Percentiles rank a stretch among this genome's conserved stretches.
Evolutionary conservation across 2,888 invertebrate species (phyloP).

Genomic region (Panopea generosa): DNA sequence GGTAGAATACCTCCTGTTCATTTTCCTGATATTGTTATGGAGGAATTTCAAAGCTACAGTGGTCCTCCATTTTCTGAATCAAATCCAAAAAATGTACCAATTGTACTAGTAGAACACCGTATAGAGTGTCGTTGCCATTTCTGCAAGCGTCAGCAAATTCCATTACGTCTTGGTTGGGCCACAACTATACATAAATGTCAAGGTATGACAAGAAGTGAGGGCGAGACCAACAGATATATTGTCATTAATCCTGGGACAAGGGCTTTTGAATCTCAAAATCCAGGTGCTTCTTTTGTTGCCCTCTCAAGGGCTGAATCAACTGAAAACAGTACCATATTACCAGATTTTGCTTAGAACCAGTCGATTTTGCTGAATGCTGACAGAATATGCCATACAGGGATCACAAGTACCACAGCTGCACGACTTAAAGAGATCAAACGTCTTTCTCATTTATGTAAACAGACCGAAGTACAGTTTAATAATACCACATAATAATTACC

Average conservation of each 20-base stretch:
- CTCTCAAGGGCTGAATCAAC: constrained; percentile 54
- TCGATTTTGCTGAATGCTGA: too few relatives aligned
- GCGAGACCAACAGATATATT: constrained; percentile 20
- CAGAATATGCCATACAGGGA: too few relatives aligned
- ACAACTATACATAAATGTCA: constrained; percentile 56
- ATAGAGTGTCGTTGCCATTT: constrained; percentile 46
- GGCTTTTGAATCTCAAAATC: constrained; percentile 52
- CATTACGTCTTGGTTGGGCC: constrained; percentile 53
- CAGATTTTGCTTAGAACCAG: constrained; percentile 60
- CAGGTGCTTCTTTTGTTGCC: constrained; percentile 59
- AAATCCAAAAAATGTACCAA: constrained; percentile 37
- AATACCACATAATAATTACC: too few relatives aligned
- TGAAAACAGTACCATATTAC: constrained; percentile 14
- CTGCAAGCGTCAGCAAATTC: constrained; percentile 48
- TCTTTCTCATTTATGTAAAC: too few relatives aligned
- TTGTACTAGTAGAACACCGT: constrained; percentile 43
- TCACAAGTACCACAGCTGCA: too few relatives aligned
- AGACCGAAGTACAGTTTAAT: too few relatives aligned
- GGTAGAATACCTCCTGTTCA: constrained; percentile 26
- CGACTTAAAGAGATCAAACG: too few relatives aligned
- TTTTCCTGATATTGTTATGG: constrained; percentile 59
- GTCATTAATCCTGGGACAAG: constrained; percentile 40
- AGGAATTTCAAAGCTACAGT: constrained; percentile 43
- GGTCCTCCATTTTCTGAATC: constrained; percentile 41
- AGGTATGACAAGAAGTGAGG: constrained; percentile 53